A percentile compares a stretch with the other conserved stretches of the same genome.
phyloP scores from a whole-genome alignment of 2,797 vertebrate genomes.

The Falco naumanni region DNA sequence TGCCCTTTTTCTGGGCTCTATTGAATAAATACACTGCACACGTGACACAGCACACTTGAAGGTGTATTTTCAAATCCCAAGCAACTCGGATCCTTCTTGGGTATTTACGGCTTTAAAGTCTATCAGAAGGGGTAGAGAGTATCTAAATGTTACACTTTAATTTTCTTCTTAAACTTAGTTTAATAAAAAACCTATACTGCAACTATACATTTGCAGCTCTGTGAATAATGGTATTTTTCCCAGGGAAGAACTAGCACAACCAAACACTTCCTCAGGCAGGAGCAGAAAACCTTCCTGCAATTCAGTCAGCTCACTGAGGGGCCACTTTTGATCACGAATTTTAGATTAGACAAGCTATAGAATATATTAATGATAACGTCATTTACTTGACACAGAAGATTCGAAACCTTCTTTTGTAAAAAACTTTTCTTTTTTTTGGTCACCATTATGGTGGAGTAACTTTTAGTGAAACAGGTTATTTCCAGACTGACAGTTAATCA shows the following conservation, averaged over 20 bases:
- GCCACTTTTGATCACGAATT: neutral
- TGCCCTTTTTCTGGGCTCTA: neutral
- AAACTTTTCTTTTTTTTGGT: neutral
- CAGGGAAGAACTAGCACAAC: neutral
- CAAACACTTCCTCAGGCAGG: neutral
- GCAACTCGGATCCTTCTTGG: neutral
- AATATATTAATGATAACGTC: neutral
- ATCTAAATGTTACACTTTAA: neutral
- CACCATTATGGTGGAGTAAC: neutral
- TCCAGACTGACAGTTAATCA: neutral
- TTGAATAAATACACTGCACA: neutral
- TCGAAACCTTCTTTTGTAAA: neutral
- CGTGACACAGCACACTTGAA: accelerated
- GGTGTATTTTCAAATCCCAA: neutral
- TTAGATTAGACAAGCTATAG: neutral
- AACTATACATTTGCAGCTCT: neutral
- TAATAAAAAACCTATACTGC: neutral
- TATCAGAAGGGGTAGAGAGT: neutral
- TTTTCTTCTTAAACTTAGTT: neutral
- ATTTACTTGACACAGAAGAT: neutral
- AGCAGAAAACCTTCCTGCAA: neutral
- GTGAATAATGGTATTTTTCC: neutral
- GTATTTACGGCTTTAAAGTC: neutral
- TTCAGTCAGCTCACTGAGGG: neutral
- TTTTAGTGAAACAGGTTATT: neutral